These are phyloP conservation scores for Eristalis pertinax DNA, from an alignment of 2,888 invertebrate species.

Conservation along the genomic window DNA sequence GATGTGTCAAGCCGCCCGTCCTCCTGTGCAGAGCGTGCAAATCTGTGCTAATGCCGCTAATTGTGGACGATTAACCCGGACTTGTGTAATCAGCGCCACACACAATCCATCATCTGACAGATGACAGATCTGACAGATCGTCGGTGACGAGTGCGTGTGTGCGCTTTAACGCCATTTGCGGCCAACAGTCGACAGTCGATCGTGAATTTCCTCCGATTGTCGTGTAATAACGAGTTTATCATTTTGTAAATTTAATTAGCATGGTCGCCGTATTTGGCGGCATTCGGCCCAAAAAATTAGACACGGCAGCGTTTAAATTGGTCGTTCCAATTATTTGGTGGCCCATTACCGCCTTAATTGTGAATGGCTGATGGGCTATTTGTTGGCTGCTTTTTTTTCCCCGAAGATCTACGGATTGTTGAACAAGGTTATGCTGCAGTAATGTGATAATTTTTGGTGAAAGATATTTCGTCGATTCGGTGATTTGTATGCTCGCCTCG, in stretches of 20 bases:
- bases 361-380: conserved; percentile 31
- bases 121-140: not conserved
- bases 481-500: conserved; percentile 40
- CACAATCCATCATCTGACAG: not conserved
- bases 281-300: not conserved
- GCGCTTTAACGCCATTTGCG: not conserved
- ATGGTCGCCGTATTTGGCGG: conserved; percentile 22
- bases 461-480: not conserved
- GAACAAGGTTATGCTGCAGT: conserved; percentile 29
- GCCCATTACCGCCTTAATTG: conserved; percentile 55
- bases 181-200: no score
- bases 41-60: not conserved
- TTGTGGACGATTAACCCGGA: not conserved
- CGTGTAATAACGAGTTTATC: conserved; percentile 14
- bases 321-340: conserved; percentile 54
- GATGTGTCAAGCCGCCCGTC: no score
- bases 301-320: conserved; percentile 34
- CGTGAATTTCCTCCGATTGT: conserved; percentile 13
- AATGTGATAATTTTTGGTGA: not conserved
- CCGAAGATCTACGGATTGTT: conserved; percentile 11
- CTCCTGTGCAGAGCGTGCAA: not conserved
- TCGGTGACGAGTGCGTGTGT: not conserved
- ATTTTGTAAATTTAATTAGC: conserved; percentile 33
- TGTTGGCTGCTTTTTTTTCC: not conserved
- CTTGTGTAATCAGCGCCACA: no score